These are phyloP conservation scores for Protonibea diacanthus DNA, from an alignment of 2,797 vertebrate genomes.

Conservation along the genomic window DNA sequence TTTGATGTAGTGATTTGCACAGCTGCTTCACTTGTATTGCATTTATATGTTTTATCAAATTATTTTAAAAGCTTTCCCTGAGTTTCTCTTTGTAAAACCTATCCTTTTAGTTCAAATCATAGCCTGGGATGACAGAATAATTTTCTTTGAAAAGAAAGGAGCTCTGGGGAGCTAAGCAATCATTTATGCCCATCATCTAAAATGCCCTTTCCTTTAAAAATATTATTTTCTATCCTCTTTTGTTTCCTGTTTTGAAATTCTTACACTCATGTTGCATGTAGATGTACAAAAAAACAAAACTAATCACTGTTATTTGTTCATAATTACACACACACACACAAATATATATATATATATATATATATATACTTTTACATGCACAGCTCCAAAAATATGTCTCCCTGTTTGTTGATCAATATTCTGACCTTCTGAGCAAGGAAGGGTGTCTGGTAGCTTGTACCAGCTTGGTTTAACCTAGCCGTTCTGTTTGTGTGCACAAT, in stretches of 20 bases:
- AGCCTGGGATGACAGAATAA: conserved; percentile 6
- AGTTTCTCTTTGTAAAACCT: conserved; percentile 21
- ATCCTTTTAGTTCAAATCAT: conserved; percentile 36
- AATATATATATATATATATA: not conserved
- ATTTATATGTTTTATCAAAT: conserved; percentile 45
- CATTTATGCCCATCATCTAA: conserved; percentile 34
- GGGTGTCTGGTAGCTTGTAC: not conserved
- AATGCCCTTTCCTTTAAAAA: conserved; percentile 9
- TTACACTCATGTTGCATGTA: conserved; percentile 18
- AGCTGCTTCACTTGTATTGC: conserved; percentile 23
- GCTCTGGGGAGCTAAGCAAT: conserved; percentile 24
- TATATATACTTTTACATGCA: not conserved
- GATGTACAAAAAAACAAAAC: conserved; percentile 11
- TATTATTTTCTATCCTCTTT: conserved; percentile 1
- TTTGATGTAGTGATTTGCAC: conserved; percentile 13
- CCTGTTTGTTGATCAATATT: not conserved
- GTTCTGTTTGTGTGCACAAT: not conserved
- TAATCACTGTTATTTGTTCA: not conserved
- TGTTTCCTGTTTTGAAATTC: conserved; percentile 7
- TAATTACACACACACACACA: too few species aligned
- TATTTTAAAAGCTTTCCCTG: conserved; percentile 46
- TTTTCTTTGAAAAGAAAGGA: conserved; percentile 37
- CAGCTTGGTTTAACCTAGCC: not conserved
- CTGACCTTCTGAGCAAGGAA: not conserved
- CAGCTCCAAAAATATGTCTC: not conserved